Evolutionary conservation across 2,888 invertebrate genomes (phyloP), one percentile per base, ranked within the genome.

Genomic region (Noctua fimbriata): DNA sequence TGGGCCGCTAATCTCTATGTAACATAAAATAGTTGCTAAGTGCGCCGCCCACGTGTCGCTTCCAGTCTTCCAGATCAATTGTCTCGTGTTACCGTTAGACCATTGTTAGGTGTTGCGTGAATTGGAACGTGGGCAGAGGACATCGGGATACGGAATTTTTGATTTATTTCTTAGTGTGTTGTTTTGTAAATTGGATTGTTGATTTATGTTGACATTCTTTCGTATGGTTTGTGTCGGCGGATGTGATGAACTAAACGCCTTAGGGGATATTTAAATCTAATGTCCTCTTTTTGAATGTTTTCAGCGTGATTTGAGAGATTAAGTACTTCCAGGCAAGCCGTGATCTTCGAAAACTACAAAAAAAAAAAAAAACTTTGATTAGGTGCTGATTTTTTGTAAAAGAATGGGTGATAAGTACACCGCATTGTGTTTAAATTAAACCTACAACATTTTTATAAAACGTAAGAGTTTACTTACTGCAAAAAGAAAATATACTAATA

Each of bases 51-150:
- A 89, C 89, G 52, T 72, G 65, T 32, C 63, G 79, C 77, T 83
- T 78, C 88, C 69, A 79, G 83, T 85, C 73, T 81, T 81, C 83
- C 82, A 80, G 79, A 85, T 78, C 90, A 89, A 89, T 89, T 89
- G 89, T 88, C 74, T 74, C 70, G 69, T 69, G 69, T 69, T 84
- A 87, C 89, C 90, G 89, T 89, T 89, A 89, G 44, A 63, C 76
- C 74, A 83, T 89, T 89, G 89, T 89, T 78, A 75, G 75, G 75
- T 69, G 78, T 67, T 76, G 60, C 58, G 69, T 69, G 76, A 74
- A 73, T 84, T 72, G 69, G 14, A 18, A n/a, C 71, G 88, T 88
- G 79, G 88, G 86, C 44, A 18, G 84, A 28, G 28, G 36, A 52
- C 28, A 65, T 60, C 76, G 67, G 70, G 65, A 84, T 72, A 47